Evolutionary conservation across 2,888 invertebrate genomes (phyloP), one percentile per base, ranked within the genome.

Genomic region (Aleiodes alternator): DNA sequence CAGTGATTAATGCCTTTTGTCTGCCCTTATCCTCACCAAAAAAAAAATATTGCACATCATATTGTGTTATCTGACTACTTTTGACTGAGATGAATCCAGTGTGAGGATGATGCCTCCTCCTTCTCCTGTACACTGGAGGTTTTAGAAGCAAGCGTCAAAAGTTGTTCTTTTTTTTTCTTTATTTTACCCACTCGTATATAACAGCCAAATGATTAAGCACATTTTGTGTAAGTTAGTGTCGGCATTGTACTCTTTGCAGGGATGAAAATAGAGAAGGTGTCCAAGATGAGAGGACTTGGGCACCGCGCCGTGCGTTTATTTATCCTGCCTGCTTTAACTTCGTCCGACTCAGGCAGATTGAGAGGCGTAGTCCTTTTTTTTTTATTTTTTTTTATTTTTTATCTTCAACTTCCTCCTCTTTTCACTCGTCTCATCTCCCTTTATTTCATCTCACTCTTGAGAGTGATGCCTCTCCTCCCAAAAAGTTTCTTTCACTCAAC

Each of bases 281-380:
- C 81, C 84, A 80, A 88, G 87, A 88, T 88, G 88, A 88, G 87
- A 88, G 86, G 87, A 87, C 55, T 56, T 88, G 85, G 87, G 85
- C 34, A 73, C 81, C 82, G 84, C 85, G 84, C 85, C n/a, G n/a
- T 84, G 86, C 87, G 86, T 87, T 87, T 87, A 87, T 88, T 87
- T 88, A 87, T 87, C 87, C 86, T 87, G 84, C 84, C 87, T 82
- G 87, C 77, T 80, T 77, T 70, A 72, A 64, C 76, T 43, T 43
- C 48, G 57, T 70, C 71, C 55, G 73, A 71, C 77, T 77, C 66
- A 69, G 53, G 66, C 53, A 43, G 71, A 61, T 75, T 34, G 64
- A 72, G 50, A 69, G 66, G 75, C 48, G 68, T 31, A 73, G 43
- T 57, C 64, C 66, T 79, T 69, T 69, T 43, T 7, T 64, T 55